Base-by-base conservation (phyloP, 2,888 invertebrate genomes). In the Megaustenia siamemsis region DNA sequence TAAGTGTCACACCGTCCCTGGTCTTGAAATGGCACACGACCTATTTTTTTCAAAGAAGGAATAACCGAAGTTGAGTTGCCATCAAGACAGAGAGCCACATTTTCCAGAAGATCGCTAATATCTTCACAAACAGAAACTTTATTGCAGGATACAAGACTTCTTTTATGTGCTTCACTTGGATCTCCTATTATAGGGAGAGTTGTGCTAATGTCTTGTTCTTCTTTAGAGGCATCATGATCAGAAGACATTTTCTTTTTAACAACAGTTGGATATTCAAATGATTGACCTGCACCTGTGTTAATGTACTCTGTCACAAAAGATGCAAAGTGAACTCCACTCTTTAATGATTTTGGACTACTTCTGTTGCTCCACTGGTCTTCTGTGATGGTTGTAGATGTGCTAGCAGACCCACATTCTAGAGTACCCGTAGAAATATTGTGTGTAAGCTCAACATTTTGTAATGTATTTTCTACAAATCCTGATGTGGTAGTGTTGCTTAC, bases 281-380 rank as follows among this genome's bases (percentile, higher is more conserved):
- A 76, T 68, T 84, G 84, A n/a, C 87, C 83, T 32, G 85, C 77
- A 32, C 83, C 83, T 43, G 91, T 91, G 83, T 90, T 91, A 24
- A 91, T 90, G 84, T 86, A 87, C 49, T 92, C 91, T 77, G 90
- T 91, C 8, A 92, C 89, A 85, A 90, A 89, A 12, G 91, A 90
- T 4, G 91, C 88, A 87, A 92, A 92, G 81, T 92, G 91, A 10
- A 92, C 92, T 73, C 90, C 90, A 82, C 90, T 91, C 86, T 90
- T 91, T 63, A 90, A 82, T 38, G 90, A 91, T 83, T 91, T 91
- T 24, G 91, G 92, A 83, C 92, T 92, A 87, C 90, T 90, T 80
- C 89, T 88, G 71, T 83, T 88, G 49, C 87, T 86, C 49, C 81
- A 60, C 75, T 86, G 88, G 66, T 86, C 87, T n/a, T 87, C 87